These are phyloP conservation scores for Diorhabda carinulata DNA, from an alignment of 1,140 invertebrate species.

Conservation along the genomic window DNA sequence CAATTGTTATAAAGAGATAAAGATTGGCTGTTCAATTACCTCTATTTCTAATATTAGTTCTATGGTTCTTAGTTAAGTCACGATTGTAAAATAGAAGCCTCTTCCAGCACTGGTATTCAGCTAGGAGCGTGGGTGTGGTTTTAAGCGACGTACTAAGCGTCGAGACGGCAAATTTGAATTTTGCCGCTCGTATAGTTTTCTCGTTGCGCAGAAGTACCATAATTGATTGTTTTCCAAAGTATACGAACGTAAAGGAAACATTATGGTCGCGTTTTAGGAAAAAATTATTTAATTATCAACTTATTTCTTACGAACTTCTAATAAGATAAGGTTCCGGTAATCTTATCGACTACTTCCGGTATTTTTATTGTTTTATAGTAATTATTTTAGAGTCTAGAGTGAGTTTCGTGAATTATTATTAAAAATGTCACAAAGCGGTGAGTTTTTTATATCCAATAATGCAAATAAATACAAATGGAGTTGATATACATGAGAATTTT, in stretches of 20 bases:
- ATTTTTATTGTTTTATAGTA: not conserved
- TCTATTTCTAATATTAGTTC: too few relatives aligned
- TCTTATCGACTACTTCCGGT: not conserved
- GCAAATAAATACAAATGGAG: too few relatives aligned
- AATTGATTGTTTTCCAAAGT: slow-evolving; percentile 2
- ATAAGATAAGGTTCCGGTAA: not conserved
- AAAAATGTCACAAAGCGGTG: not conserved
- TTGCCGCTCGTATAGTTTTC: not conserved
- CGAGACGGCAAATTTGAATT: not conserved
- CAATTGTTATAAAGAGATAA: too few relatives aligned
- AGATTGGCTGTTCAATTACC: too few relatives aligned
- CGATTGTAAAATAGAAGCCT: not conserved
- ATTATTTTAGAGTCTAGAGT: not conserved
- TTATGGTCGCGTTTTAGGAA: not conserved
- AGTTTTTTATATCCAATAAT: not conserved
- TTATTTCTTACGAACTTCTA: not conserved
- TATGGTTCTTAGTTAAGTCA: too few relatives aligned
- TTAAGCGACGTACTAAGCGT: not conserved
- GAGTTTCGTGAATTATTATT: not conserved
- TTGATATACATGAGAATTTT: too few relatives aligned
- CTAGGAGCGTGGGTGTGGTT: not conserved
- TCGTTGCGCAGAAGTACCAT: not conserved
- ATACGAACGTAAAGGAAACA: not conserved
- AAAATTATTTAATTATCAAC: not conserved
- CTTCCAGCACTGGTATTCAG: not conserved